Base-by-base conservation (phyloP, 1,140 invertebrate species). In the Meloidogyne floridensis region DNA sequence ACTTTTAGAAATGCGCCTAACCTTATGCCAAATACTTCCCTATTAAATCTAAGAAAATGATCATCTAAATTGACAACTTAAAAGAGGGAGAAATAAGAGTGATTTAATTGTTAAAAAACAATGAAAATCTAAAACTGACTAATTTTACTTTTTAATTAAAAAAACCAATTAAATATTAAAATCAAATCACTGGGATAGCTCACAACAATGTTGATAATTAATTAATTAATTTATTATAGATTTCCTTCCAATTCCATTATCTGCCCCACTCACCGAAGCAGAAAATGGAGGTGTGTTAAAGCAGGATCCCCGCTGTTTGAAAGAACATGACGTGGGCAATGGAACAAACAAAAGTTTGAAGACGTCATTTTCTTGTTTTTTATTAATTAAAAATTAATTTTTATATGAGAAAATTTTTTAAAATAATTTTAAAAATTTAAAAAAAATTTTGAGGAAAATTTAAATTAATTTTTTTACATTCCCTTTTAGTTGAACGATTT, bases 401-500 rank as follows among this genome's bases (percentile, higher is more conserved):
- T n/a, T 15, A 43, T 7, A 13, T 2, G 43, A 18, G 42, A 75
- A 47, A 18, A 75, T 20, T 32, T 75, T 75, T 75, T 75, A 8
- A 42, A 53, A 70, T 15, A 32, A 70, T 76, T 76, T 76, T 2
- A 43, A 43, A 43, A 20, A 20, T 20, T 20, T 20, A 32, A 10
- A 54, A 20, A n/a, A 76, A 32, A 32, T 32, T 32, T 32, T 32
- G 32, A 32, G 32, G 32, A 32, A 32, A 32, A 32, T 18, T 43
- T 9, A 18, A 56, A 75, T 9, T 18, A 5, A 43, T 20, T 53
- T 65, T 11, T 75, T 47, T 75, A 20, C 2, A 75, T 20, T 75
- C 3, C n/a, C 43, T n/a, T 75, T n/a, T 69, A 82, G 81, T 82
- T 32, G 47, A 18, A 15, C 80, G 81, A 15, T 84, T 84, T 65